Conservation (phyloP, 2,113 vertebrate species). For the Nansenia antarctica region DNA sequence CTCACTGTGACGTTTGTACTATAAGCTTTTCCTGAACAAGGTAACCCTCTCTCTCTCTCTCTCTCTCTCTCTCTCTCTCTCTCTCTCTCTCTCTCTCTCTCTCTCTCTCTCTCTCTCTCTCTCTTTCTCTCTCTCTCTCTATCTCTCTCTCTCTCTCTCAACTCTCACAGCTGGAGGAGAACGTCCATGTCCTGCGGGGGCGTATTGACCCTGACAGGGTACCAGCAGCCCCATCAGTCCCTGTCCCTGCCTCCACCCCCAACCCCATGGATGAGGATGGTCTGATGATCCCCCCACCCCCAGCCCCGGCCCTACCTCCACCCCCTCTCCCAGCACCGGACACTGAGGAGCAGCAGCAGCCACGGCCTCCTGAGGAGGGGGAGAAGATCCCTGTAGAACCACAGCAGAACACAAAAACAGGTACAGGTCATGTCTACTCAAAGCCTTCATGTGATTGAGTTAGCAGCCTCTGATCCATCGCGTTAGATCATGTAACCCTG, state of each 20-base stretch:
- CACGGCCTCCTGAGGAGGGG: slow-evolving; percentile 51
- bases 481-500: no score
- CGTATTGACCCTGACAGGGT: slow-evolving; percentile 61
- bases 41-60: no score
- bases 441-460: no score
- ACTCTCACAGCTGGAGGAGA: slow-evolving; percentile 84
- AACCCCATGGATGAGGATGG: slow-evolving; percentile 54
- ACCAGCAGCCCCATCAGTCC: slow-evolving; percentile 20
- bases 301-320: slow-evolving; percentile 44
- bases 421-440: slow-evolving; percentile 37
- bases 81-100: no score
- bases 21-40: no score
- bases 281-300: slow-evolving; percentile 37
- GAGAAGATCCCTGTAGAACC: slow-evolving; percentile 61
- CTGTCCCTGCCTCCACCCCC: slow-evolving; percentile 46
- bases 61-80: no score
- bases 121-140: no score
- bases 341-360: slow-evolving; percentile 49
- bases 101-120: no score
- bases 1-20: no score
- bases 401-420: slow-evolving; percentile 45
- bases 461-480: not conserved
- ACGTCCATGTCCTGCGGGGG: slow-evolving; percentile 79
- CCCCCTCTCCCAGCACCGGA: slow-evolving; percentile 63
- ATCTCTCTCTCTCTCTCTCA: no score